Evolutionary conservation across 1,140 invertebrate species (phyloP), one percentile per base, ranked within the genome.

Genomic region (Bactericera cockerelli): DNA sequence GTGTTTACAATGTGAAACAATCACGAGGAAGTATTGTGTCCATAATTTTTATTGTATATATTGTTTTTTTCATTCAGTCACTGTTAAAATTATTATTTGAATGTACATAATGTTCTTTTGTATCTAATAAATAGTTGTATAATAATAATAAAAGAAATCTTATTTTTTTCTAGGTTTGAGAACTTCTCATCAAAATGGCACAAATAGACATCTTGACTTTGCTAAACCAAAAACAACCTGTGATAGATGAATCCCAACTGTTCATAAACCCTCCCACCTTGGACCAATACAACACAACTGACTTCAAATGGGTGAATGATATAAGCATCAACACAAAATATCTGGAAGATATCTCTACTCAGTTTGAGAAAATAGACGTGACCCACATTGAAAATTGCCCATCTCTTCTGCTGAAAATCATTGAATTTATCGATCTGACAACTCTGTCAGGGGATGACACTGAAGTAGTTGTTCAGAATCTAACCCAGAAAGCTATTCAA

Each of bases 281-380:
- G 8, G 42, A 49, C 19, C 42, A 49, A 22, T 49, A 49, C 42
- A 22, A 49, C 22, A 22, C 22, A 49, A 49, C 42, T 16, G 42
- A 49, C 19, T 49, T 49, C 42, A 49, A 49, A 49, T 49, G 42
- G 55, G 55, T 28, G 11, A 10, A 25, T 56, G 55, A 22, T 22
- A 28, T 28, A 10, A 4, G 26, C 4, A 56, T 56, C 14, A 26
- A 56, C 26, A 25, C 55, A 56, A 56, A 56, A 26, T 56, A 56
- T 56, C 6, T 49, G 3, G n/a, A 49, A 49, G 42, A 49, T 22
- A 4, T 49, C 42, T 10, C 42, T 4, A 16, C 4, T 4, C 42
- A 49, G 22, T 49, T 19, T 22, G 42, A 49, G 42, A n/a, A 4
- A 10, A n/a, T 49, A n/a, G 22, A 49, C 42, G 3, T 22, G 19